Evolutionary conservation across 2,113 vertebrate species (phyloP), one percentile per base, ranked within the genome.

Genomic region (Enhydra lutris): DNA sequence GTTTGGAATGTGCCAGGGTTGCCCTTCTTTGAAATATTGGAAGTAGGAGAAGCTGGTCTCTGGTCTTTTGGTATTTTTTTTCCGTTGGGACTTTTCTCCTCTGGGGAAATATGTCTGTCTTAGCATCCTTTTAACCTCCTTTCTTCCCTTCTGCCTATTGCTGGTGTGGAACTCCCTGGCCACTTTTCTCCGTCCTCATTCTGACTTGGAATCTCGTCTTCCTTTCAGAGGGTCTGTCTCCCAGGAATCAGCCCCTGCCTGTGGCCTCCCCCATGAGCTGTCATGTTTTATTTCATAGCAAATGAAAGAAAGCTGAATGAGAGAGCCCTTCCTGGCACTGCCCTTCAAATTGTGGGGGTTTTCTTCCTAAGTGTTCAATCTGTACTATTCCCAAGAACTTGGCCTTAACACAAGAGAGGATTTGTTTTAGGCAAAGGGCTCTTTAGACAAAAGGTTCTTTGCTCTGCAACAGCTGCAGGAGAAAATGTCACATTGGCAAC

Each of bases 371-470:
- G 47, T 76, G 55, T 95, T 82, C 67, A 69, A 3, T 94, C 29
- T 85, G 59, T n/a, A 55, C 87, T 92, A 18, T 87, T 95, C 71
- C 80, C 31, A 87, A 61, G 85, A 96, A 91, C 57, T 96, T 89
- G 88, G 81, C 83, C 20, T 47, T 93, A 47, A 82, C 42, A 98
- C 95, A 98, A 94, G 94, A 92, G 95, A 91, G 89, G 76, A 34
- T 96, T 93, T 98, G 96, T 98, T 96, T 94, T 36, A 36, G 55
- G 91, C 87, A 73, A 0, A 76, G 76, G 59, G 24, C 50, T 94
- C 47, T 55, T 14, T 71, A 94, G 86, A 97, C 93, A 98, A 71
- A 95, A 89, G 94, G 69, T 23, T 88, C 96, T 98, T 98, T 97
- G 76, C 84, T 93, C 59, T 87, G 65, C 24, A 74, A 36, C 97